phyloP scores from a whole-genome alignment of 2,113 vertebrate genomes.

The Lepidothrix coronata region DNA sequence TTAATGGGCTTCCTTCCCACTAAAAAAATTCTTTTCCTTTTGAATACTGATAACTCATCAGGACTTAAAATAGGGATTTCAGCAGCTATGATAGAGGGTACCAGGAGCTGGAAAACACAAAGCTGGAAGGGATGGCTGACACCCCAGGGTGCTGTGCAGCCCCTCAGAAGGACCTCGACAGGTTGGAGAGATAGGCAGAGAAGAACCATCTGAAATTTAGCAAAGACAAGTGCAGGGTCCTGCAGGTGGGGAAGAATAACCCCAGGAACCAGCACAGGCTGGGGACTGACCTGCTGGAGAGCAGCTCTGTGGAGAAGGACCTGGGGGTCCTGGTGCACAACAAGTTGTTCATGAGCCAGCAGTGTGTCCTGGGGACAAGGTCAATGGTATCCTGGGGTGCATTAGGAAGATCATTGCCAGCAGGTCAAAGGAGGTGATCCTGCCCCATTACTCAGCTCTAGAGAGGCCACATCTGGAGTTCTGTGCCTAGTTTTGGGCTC shows the following conservation, averaged over 20 bases:
- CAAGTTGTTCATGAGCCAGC: not conserved
- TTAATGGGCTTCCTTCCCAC: not conserved
- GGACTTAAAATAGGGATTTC: not conserved
- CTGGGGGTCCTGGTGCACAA: not conserved
- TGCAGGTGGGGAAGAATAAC: not conserved
- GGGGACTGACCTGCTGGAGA: not conserved
- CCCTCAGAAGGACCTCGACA: not conserved
- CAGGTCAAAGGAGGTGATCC: not conserved
- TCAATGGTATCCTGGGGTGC: rapidly evolving
- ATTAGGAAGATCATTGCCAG: rapidly evolving
- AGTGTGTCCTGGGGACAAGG: not conserved
- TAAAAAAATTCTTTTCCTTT: not conserved
- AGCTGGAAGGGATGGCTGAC: not conserved
- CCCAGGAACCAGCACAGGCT: not conserved
- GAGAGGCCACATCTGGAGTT: too few species aligned
- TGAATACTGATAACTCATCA: not conserved
- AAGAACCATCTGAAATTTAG: not conserved
- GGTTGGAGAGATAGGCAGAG: not conserved
- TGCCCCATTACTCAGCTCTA: not conserved
- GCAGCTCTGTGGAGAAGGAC: not conserved
- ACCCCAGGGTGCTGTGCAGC: not conserved
- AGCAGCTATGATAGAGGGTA: not conserved
- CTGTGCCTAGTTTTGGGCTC: not conserved
- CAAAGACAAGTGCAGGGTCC: not conserved
- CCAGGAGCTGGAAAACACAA: not conserved